Conservation (phyloP, 2,888 invertebrate species). For the Aphidius colemani region DNA sequence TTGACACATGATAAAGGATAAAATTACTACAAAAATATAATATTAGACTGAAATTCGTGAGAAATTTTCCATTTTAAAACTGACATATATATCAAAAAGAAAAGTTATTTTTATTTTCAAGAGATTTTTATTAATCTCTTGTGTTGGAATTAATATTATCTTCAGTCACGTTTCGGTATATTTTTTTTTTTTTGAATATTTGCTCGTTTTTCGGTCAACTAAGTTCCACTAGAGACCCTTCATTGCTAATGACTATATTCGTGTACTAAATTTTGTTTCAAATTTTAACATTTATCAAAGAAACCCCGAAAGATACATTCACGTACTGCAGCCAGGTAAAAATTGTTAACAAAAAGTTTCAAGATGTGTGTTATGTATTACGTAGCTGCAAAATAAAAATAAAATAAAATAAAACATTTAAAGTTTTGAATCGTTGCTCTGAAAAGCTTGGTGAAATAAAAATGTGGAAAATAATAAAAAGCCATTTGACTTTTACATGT, state of each 20-base stretch:
- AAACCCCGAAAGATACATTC: slow-evolving; percentile 4
- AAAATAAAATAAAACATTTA: slow-evolving; percentile 9
- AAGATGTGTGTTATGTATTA: no score
- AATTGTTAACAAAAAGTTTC: no score
- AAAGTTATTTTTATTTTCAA: not conserved
- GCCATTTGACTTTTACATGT: slow-evolving; percentile 20
- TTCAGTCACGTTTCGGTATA: not conserved
- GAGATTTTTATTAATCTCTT: not conserved
- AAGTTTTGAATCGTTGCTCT: slow-evolving; percentile 20
- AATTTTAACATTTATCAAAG: slow-evolving; percentile 9
- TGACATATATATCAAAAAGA: not conserved
- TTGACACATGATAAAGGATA: no score
- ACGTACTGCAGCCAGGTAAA: not conserved
- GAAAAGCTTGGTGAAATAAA: not conserved
- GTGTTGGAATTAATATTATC: not conserved
- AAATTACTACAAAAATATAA: no score
- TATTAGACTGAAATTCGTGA: not conserved
- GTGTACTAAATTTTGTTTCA: not conserved
- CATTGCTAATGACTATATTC: slow-evolving; percentile 5
- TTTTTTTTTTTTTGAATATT: not conserved
- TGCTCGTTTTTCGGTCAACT: not conserved
- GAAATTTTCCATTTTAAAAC: not conserved
- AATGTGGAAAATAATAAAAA: not conserved
- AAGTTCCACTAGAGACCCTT: slow-evolving; percentile 9
- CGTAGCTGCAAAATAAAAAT: not conserved